A percentile compares a stretch with the other conserved stretches of the same genome.
phyloP scores from a whole-genome alignment of 2,888 invertebrate genomes.

The Geophilus truncorum region DNA sequence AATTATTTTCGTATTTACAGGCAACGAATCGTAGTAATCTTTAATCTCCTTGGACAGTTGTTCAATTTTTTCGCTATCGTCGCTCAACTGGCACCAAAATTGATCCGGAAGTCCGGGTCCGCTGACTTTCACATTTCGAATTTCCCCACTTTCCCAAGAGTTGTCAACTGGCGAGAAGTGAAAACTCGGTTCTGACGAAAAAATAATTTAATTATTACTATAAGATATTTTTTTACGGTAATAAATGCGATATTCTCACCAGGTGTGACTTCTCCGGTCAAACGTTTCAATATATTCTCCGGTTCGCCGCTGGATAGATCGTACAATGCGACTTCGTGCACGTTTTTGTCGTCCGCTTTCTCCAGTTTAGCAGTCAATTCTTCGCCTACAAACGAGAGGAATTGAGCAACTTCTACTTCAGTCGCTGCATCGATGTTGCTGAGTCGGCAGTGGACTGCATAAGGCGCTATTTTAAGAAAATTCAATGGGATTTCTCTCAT shows the following conservation, averaged over 20 bases:
- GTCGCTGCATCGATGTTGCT: not conserved
- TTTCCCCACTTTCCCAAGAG: not conserved
- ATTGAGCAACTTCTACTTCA: not conserved
- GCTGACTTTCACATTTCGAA: not conserved
- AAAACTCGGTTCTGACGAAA: not conserved
- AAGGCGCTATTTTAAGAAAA: not conserved
- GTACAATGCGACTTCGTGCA: not conserved
- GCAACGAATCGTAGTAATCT: not conserved
- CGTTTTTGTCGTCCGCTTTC: not conserved
- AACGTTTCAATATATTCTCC: not conserved
- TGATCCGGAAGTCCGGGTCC: not conserved
- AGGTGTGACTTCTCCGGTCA: not conserved
- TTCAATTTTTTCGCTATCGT: conserved; percentile 39
- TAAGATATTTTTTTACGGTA: not conserved
- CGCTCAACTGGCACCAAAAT: conserved; percentile 34
- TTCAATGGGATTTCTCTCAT: not conserved
- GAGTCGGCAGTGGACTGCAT: not conserved
- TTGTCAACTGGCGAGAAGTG: not conserved
- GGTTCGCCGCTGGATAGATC: not conserved
- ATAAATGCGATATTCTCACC: not conserved
- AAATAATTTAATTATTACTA: not conserved
- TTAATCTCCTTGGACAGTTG: conserved; percentile 14
- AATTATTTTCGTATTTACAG: not conserved
- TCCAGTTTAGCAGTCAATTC: not conserved
- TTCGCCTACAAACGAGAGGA: not conserved